phyloP scores from a whole-genome alignment of 2,888 invertebrate species.

The Trachelus stipa region DNA sequence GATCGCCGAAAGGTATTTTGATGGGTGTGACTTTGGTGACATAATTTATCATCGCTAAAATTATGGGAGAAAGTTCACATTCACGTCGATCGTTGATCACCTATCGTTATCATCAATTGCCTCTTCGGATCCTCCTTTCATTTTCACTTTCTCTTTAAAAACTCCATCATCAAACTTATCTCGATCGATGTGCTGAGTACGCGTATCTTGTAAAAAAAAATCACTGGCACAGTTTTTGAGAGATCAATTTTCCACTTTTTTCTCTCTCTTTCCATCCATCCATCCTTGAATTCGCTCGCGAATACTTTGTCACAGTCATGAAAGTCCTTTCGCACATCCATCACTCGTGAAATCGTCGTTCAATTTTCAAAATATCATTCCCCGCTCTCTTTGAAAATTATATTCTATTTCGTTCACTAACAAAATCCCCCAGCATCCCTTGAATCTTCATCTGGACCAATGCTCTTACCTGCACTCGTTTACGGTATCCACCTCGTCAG shows the following conservation, averaged over 20 bases:
- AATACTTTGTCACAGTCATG: neutral
- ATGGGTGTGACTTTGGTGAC: neutral
- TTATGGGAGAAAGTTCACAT: neutral
- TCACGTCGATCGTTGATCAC: neutral
- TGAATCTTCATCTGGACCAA: neutral
- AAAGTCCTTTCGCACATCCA: neutral
- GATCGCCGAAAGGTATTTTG: neutral
- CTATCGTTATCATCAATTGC: neutral
- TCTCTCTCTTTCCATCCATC: neutral
- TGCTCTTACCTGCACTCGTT: neutral
- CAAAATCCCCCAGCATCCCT: neutral
- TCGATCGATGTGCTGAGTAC: neutral
- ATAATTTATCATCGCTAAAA: slow-evolving; percentile 10
- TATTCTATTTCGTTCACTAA: neutral
- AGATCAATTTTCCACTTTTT: neutral
- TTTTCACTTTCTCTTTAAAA: neutral
- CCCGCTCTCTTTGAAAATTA: neutral
- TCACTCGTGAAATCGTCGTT: neutral
- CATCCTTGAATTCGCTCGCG: neutral
- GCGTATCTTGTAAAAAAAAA: neutral
- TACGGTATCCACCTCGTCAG: neutral
- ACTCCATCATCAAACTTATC: neutral
- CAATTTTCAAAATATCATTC: slow-evolving; percentile 2
- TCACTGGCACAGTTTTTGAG: neutral
- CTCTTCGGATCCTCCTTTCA: neutral